phyloP scores from a whole-genome alignment of 2,888 invertebrate genomes.

The Auanema sp. region DNA sequence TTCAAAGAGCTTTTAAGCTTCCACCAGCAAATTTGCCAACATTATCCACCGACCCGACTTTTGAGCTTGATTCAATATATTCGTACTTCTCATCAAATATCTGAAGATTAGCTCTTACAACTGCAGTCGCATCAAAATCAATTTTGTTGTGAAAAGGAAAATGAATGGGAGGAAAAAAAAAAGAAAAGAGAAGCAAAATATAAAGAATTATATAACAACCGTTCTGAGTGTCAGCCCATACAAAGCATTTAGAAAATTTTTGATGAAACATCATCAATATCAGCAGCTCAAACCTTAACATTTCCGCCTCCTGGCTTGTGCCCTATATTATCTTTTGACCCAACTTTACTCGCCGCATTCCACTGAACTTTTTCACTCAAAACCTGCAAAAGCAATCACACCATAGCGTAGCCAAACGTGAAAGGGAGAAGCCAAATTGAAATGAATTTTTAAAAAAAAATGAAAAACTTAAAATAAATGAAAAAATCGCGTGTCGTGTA shows the following conservation, averaged over 20 bases:
- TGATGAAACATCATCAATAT: neutral
- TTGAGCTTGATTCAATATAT: neutral
- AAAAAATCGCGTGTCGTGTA: neutral
- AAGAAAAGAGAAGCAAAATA: conserved; percentile 2
- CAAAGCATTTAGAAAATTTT: neutral
- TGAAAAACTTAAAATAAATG: conserved; percentile 2
- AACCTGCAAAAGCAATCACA: conserved; percentile 30
- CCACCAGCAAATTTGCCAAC: too few species aligned
- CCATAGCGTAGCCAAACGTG: conserved; percentile 2
- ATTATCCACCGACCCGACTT: neutral
- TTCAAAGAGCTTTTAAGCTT: too few species aligned
- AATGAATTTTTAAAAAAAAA: conserved; percentile 6
- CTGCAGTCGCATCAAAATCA: neutral
- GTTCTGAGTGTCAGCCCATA: neutral
- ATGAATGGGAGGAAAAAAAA: conserved; percentile 3
- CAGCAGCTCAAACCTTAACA: conserved; percentile 71
- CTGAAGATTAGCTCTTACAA: neutral
- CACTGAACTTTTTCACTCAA: conserved; percentile 37
- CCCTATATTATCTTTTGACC: conserved; percentile 81
- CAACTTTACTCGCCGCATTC: conserved; percentile 77
- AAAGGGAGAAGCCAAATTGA: neutral
- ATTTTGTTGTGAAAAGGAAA: conserved; percentile 4
- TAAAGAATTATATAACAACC: neutral
- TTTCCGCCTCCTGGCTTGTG: conserved; percentile 85
- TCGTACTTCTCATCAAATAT: conserved; percentile 4